Conservation (phyloP, 2,113 vertebrate species). For the Tachycineta bicolor region DNA sequence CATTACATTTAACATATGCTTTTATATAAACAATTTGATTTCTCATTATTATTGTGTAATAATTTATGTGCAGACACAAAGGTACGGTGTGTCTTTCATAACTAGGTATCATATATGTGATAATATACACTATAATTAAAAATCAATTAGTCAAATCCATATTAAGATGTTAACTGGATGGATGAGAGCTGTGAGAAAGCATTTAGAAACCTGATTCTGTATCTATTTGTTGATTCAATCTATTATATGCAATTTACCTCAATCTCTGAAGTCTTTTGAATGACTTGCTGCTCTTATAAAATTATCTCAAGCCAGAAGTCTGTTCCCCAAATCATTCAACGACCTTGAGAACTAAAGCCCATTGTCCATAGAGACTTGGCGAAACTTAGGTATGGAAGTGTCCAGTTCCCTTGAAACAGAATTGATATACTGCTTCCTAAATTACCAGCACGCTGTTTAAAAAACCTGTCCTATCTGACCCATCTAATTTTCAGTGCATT, state of each 20-base stretch:
- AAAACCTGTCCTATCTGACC: neutral
- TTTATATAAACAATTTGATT: neutral
- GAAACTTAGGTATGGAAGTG: neutral
- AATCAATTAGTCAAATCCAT: neutral
- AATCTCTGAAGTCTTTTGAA: neutral
- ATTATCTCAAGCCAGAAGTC: neutral
- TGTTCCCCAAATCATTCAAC: neutral
- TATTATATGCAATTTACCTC: neutral
- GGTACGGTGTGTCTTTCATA: neutral
- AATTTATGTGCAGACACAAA: neutral
- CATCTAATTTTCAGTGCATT: neutral
- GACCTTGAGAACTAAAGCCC: neutral
- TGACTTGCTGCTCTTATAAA: neutral
- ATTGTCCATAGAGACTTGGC: neutral
- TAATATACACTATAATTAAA: neutral
- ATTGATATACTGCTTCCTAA: neutral
- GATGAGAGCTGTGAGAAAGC: neutral
- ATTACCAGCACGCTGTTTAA: neutral
- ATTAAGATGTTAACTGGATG: neutral
- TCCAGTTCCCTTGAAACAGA: neutral
- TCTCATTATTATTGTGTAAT: neutral
- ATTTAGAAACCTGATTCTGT: neutral
- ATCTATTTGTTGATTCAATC: neutral
- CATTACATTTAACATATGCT: neutral
- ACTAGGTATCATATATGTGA: neutral